Conservation (phyloP, 2,888 invertebrate genomes). For the Operophtera brumata region DNA sequence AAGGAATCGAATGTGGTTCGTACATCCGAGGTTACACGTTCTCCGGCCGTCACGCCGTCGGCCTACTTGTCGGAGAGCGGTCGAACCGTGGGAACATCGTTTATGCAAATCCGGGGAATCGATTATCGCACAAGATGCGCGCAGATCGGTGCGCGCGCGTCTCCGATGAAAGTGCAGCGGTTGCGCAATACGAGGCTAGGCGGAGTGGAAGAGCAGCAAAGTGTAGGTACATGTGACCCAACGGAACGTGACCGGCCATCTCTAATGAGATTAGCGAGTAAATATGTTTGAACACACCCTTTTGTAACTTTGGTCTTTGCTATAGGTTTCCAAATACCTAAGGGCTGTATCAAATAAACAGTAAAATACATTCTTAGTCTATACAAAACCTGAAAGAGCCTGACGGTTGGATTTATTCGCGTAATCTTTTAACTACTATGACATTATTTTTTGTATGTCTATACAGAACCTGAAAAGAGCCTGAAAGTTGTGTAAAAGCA, state of each 20-base stretch:
- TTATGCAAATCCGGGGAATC: slow-evolving; percentile 74
- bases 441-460: too few species aligned
- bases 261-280: slow-evolving; percentile 1
- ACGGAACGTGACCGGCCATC: slow-evolving; percentile 1
- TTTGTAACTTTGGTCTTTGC: background rate
- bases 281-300: background rate
- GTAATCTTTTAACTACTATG: too few species aligned
- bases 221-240: background rate
- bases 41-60: slow-evolving; percentile 63
- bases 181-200: slow-evolving; percentile 52
- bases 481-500: too few species aligned
- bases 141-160: slow-evolving; percentile 39
- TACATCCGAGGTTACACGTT: slow-evolving; percentile 63
- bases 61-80: slow-evolving; percentile 64
- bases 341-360: too few species aligned
- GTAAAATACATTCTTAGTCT: too few species aligned
- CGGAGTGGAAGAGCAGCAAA: background rate
- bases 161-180: slow-evolving; percentile 69
- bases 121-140: slow-evolving; percentile 61
- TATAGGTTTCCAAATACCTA: background rate
- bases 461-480: too few species aligned
- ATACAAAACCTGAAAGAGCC: too few species aligned
- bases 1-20: slow-evolving; percentile 21
- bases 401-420: too few species aligned
- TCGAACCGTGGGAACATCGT: slow-evolving; percentile 70